Base-by-base conservation (phyloP, 2,797 vertebrate genomes). In the Dendrocincla fuliginosa region DNA sequence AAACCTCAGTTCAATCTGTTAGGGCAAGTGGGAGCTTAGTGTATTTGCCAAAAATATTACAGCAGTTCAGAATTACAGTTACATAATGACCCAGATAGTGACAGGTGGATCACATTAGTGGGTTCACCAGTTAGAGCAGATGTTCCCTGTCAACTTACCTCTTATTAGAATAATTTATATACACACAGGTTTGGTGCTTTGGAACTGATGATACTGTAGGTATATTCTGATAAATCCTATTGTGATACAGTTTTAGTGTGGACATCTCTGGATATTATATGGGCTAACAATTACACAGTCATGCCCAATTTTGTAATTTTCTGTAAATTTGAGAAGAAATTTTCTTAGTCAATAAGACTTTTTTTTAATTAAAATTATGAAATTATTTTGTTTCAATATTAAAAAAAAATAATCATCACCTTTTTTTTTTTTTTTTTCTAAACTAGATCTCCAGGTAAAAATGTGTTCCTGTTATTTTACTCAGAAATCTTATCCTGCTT, bases 71-170 rank as follows among this genome's bases (percentile, higher is more conserved):
- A 86, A 19, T 15, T 88, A 60, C 53, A 47, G 30, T 84, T 90
- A 57, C 0, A 4, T 93, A 91, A 91, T 88, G 87, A 85, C 90
- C 73, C 84, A 86, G 71, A 75, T 25, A 73, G 69, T 90, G 82
- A 81, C 91, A 95, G 91, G 93, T 95, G 83, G 61, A 78, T 93
- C 57, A 33, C 73, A 90, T 93, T 84, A 90, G 57, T 33, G 30
- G 49, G 60, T 86, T 95, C 85, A 94, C 80, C n/a, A 91, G 46
- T 69, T 75, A 39, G 1, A 77, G 39, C 87, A 95, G 80, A 95
- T 95, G 89, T 86, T 95, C 53, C 32, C 47, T 86, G 69, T 88
- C 18, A 6, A 42, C 35, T 89, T 75, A 79, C 32, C 49, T 50
- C 9, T 81, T 74, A 87, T 80, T 77, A 77, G 27, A 71, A 63